Percentiles rank a stretch among this genome's conserved stretches.
Evolutionary conservation across 2,113 vertebrate species (phyloP).

Genomic region (Geococcyx californianus): DNA sequence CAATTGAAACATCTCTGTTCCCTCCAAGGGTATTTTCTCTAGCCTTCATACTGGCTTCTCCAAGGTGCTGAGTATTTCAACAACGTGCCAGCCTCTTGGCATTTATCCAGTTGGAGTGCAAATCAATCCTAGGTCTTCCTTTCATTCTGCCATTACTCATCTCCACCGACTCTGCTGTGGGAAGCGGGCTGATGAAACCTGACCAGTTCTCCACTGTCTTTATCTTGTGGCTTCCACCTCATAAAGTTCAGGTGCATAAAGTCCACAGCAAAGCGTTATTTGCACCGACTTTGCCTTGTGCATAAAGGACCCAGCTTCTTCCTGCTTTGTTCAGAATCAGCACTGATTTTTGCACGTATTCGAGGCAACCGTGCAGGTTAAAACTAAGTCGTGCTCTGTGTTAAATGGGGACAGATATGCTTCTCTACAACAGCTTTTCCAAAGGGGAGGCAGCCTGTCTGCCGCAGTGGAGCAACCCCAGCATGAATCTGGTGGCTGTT

Average conservation of each 20-base stretch:
- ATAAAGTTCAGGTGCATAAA: background rate
- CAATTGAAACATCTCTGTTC: background rate
- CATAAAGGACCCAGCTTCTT: background rate
- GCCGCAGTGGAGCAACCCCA: rapidly evolving
- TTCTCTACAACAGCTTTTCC: background rate
- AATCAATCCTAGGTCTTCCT: background rate
- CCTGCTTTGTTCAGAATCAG: background rate
- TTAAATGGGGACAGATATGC: background rate
- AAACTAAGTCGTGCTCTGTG: background rate
- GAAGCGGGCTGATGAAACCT: background rate
- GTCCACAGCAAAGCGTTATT: background rate
- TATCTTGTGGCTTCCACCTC: background rate
- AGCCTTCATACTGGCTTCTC: background rate
- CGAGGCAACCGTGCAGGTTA: background rate
- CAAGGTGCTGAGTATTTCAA: background rate
- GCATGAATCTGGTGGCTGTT: background rate
- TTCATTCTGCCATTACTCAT: background rate
- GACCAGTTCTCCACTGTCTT: background rate
- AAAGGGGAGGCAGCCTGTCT: background rate
- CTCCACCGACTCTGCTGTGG: background rate
- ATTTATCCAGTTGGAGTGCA: background rate
- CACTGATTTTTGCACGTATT: background rate
- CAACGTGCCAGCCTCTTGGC: rapidly evolving
- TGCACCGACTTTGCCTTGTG: background rate
- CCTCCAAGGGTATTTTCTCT: background rate